Percentiles rank a stretch among this genome's conserved stretches.
Conservation (phyloP, 2,113 vertebrate species). For the Gorsachius goisagi region DNA sequence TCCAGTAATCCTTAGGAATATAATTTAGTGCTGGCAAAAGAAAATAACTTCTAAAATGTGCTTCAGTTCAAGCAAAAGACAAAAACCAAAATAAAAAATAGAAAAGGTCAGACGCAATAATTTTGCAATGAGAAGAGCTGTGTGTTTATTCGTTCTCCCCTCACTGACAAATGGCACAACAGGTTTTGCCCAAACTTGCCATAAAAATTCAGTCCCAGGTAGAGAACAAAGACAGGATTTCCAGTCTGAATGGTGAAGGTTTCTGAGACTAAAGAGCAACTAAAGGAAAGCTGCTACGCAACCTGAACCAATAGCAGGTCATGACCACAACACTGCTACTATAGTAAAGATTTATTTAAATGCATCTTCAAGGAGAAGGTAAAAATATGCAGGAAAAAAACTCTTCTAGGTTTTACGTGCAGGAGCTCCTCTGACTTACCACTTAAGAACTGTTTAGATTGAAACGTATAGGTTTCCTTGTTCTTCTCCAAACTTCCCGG, state of each 20-base stretch:
- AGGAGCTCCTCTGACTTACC: not conserved
- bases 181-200: not conserved
- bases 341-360: not conserved
- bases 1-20: not conserved
- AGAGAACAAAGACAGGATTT: not conserved
- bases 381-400: not conserved
- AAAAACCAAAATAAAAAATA: not conserved
- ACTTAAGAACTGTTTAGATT: not conserved
- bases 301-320: not conserved
- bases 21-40: not conserved
- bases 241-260: not conserved
- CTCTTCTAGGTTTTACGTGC: not conserved
- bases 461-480: not conserved
- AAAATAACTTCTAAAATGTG: not conserved
- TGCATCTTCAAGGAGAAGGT: not conserved
- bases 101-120: not conserved
- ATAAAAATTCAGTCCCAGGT: not conserved
- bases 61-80: not conserved
- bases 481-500: not conserved
- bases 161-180: not conserved
- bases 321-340: not conserved
- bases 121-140: not conserved
- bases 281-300: not conserved
- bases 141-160: not conserved
- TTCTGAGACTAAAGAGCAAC: not conserved